phyloP scores from a whole-genome alignment of 2,797 vertebrate genomes.

The Phataginus tetradactyla region DNA sequence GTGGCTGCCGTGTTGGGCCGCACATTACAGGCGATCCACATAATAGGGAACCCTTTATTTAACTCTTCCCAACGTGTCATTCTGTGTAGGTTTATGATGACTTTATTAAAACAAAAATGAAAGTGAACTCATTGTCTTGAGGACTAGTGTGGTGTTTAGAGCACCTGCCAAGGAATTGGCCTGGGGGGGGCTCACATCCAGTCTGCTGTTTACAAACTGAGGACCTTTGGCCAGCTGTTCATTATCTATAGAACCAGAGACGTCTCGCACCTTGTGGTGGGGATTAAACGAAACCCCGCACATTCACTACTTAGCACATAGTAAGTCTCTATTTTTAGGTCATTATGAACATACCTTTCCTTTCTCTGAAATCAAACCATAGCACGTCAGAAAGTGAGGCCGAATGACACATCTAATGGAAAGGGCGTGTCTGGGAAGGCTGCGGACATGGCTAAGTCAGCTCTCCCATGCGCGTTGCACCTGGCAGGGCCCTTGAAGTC shows the following conservation, averaged over 20 bases:
- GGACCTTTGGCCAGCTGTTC: fast-evolving
- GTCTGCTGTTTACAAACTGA: background rate
- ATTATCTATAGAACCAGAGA: background rate
- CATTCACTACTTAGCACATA: background rate
- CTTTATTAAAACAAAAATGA: background rate
- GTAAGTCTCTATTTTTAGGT: background rate
- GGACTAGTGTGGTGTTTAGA: background rate
- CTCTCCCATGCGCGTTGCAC: fast-evolving
- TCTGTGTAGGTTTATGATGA: background rate
- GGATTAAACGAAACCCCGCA: fast-evolving
- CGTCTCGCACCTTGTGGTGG: fast-evolving
- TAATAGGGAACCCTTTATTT: no score
- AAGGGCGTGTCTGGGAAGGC: background rate
- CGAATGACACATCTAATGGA: background rate
- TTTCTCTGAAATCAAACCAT: background rate
- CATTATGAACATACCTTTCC: background rate
- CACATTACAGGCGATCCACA: no score
- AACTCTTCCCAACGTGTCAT: background rate
- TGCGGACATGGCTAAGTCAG: fast-evolving
- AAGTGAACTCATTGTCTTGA: background rate
- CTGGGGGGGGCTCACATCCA: background rate
- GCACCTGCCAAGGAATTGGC: background rate
- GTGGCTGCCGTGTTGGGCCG: fast-evolving
- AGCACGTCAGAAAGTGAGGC: background rate
- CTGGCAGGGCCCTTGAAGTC: fast-evolving